Evolutionary conservation across 2,888 invertebrate genomes (phyloP).

Genomic region (Lithophane leautieri): DNA sequence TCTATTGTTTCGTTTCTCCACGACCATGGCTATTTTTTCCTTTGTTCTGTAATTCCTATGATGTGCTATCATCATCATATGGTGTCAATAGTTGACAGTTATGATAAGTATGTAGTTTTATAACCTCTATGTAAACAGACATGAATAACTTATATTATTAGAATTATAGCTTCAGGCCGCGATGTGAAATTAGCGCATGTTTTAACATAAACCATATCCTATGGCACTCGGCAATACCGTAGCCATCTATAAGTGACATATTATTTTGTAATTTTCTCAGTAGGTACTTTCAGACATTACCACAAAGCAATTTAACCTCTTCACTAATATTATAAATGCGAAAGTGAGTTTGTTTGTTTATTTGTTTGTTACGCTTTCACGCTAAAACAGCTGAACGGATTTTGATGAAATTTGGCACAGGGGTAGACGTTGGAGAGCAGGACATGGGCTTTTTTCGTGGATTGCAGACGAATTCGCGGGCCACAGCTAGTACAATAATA

Average conservation of each 20-base stretch:
- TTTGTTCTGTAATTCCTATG: not conserved
- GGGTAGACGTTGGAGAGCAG: no score
- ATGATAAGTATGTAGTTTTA: not conserved
- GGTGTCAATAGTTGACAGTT: not conserved
- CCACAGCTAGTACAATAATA: not conserved
- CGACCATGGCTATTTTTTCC: not conserved
- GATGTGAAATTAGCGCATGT: not conserved
- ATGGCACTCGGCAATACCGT: not conserved
- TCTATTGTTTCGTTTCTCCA: conserved; percentile 1
- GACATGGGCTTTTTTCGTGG: no score
- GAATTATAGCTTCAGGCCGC: not conserved
- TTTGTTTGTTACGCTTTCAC: no score
- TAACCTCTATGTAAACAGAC: not conserved
- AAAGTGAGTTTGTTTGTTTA: no score
- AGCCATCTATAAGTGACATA: not conserved
- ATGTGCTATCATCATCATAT: no score
- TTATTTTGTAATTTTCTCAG: not conserved
- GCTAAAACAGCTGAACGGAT: no score
- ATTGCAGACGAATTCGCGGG: no score
- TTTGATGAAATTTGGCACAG: no score
- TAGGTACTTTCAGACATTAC: not conserved
- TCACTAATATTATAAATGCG: not conserved
- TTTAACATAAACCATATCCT: not conserved
- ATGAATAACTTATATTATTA: no score
- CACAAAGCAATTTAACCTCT: not conserved